A percentile compares a stretch with the other conserved stretches of the same genome.
Conservation (phyloP, 2,113 vertebrate species). For the Phyllostomus hastatus region DNA sequence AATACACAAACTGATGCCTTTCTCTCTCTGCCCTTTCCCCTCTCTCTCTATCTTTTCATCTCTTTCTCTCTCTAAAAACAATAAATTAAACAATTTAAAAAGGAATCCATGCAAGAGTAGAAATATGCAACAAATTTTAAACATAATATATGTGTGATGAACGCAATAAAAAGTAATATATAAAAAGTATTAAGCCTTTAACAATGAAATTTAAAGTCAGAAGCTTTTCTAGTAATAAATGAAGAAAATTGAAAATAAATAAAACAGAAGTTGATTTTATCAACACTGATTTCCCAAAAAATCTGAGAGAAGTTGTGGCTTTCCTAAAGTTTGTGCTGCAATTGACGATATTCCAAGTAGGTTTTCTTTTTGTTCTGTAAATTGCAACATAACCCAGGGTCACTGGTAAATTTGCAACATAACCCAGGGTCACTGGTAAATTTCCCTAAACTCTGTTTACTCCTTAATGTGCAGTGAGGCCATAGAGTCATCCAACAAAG, state of each 20-base stretch:
- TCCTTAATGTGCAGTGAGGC: background rate
- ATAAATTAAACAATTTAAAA: no score
- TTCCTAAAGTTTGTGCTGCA: background rate
- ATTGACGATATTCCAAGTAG: background rate
- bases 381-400: background rate
- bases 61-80: no score
- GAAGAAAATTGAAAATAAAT: background rate
- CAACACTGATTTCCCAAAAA: background rate
- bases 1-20: no score
- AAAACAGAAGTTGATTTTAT: background rate
- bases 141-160: background rate
- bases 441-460: background rate
- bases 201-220: background rate
- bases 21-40: no score
- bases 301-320: background rate
- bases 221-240: background rate
- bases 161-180: background rate
- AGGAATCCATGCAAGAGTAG: background rate
- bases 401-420: background rate
- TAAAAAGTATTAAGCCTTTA: background rate
- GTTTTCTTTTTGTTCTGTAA: background rate
- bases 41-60: no score
- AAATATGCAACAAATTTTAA: background rate
- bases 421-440: background rate
- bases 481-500: background rate